Evolutionary conservation across 2,888 invertebrate genomes (phyloP).

Genomic region (Heliothis peltigera): DNA sequence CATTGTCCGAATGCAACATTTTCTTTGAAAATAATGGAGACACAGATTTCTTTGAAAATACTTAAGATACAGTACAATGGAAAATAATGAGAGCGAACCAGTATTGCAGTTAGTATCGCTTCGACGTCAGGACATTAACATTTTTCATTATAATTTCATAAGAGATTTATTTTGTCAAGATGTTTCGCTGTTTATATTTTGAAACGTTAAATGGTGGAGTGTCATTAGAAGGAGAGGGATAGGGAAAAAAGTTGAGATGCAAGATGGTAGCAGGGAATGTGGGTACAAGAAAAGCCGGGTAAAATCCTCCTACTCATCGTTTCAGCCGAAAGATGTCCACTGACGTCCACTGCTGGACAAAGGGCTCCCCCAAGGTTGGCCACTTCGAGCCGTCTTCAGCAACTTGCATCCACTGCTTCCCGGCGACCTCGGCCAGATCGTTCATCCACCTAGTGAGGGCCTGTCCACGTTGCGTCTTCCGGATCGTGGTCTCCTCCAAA

Average conservation of each 20-base stretch:
- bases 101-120: conserved; percentile 44
- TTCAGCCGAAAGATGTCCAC: too few species aligned
- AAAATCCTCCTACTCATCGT: too few species aligned
- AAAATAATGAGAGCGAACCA: conserved; percentile 59
- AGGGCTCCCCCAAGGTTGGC: too few species aligned
- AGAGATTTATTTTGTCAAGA: conserved; percentile 26
- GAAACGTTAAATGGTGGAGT: conserved; percentile 14
- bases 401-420: too few species aligned
- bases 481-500: too few species aligned
- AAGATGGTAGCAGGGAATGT: too few species aligned
- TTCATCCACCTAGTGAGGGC: too few species aligned
- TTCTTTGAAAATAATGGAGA: conserved; percentile 51
- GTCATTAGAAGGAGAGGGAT: conserved; percentile 8
- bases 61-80: conserved; percentile 59
- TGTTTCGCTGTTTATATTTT: conserved; percentile 19
- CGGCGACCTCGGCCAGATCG: too few species aligned
- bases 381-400: too few species aligned
- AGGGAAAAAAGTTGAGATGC: not conserved
- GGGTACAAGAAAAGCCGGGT: too few species aligned
- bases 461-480: too few species aligned
- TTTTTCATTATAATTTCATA: conserved; percentile 60
- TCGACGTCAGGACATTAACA: conserved; percentile 49
- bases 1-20: conserved; percentile 46
- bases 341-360: too few species aligned
- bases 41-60: conserved; percentile 48